These are phyloP conservation scores for Salvelinus fontinalis DNA, from an alignment of 2,113 vertebrate species.

Conservation along the genomic window DNA sequence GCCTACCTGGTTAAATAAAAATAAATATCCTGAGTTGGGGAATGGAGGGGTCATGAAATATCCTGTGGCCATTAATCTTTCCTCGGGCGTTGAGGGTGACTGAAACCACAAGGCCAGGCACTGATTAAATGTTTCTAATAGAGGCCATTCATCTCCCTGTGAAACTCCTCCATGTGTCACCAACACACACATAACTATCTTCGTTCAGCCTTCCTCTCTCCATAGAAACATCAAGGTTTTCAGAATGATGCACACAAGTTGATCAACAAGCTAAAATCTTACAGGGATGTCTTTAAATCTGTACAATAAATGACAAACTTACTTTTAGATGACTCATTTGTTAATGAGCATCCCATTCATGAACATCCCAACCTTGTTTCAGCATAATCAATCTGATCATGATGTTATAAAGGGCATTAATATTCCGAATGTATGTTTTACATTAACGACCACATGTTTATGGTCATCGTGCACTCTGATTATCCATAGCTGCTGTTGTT, in stretches of 20 bases:
- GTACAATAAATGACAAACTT: not conserved
- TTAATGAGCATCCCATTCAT: not conserved
- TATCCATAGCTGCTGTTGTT: slow-evolving; percentile 27
- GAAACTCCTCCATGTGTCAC: slow-evolving; percentile 67
- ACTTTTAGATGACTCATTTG: too few relatives aligned
- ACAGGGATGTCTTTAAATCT: not conserved
- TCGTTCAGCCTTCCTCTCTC: slow-evolving; percentile 6
- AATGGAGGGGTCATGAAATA: slow-evolving; percentile 67
- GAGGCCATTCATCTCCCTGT: slow-evolving; percentile 74
- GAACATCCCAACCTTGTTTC: not conserved
- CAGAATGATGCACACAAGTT: slow-evolving; percentile 9
- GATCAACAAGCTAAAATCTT: not conserved
- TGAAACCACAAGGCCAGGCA: slow-evolving; percentile 60
- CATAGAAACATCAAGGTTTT: slow-evolving; percentile 48
- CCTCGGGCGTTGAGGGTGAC: slow-evolving; percentile 66
- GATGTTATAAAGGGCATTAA: slow-evolving; percentile 3
- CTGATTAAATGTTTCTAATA: slow-evolving; percentile 84
- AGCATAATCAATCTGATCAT: not conserved
- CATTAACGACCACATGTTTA: too few relatives aligned
- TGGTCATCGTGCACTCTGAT: slow-evolving; percentile 34
- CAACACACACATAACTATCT: slow-evolving; percentile 13
- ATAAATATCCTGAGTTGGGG: slow-evolving; percentile 55
- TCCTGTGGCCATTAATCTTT: slow-evolving; percentile 76
- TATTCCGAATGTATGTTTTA: slow-evolving; percentile 23
- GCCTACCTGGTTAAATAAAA: too few relatives aligned